Base-by-base conservation (phyloP, 2,888 invertebrate species). In the Eupithecia tripunctaria region DNA sequence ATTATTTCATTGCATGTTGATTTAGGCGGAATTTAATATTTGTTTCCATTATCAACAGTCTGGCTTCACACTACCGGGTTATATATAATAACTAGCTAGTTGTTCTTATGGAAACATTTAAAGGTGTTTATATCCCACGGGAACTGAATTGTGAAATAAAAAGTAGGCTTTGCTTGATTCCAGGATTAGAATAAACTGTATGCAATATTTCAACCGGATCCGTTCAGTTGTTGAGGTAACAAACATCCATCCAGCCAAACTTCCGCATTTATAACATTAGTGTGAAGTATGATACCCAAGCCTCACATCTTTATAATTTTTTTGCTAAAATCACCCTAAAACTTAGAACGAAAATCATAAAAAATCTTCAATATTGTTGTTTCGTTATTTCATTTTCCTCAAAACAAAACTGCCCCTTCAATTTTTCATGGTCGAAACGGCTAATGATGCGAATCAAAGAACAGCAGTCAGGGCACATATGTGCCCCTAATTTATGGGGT, bases 391-490 rank as follows among this genome's bases (percentile, higher is more conserved):
- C 64, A 29, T 64, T 64, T 63, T 64, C 25, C 64, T 59, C 67
- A 64, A 64, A 64, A 64, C 25, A 38, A 64, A 36, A 64, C 38
- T 67, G 72, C 82, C 80, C 85, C 82, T 85, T 77, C 82, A 80
- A 85, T 83, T 82, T 84, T 86, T 83, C 84, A 86, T 83, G 85
- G 82, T 78, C 74, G 80, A 81, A 79, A 81, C 76, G 75, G 76
- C 76, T 79, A 81, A 81, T 79, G 78, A 78, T 72, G 76, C 75
- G 81, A 80, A 82, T 82, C 80, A 78, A 80, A 80, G 67, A 79
- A 85, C 86, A 86, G 85, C 84, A 64, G 85, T 84, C 87, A 84
- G 72, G 81, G 74, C 82, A 81, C 89, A 88, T 88, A 88, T 88
- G 89, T 79, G 78, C 69, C 76, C 74, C 74, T 71, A 68, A 74